phyloP scores from a whole-genome alignment of 2,888 invertebrate genomes.

The Perizoma affinitatum region DNA sequence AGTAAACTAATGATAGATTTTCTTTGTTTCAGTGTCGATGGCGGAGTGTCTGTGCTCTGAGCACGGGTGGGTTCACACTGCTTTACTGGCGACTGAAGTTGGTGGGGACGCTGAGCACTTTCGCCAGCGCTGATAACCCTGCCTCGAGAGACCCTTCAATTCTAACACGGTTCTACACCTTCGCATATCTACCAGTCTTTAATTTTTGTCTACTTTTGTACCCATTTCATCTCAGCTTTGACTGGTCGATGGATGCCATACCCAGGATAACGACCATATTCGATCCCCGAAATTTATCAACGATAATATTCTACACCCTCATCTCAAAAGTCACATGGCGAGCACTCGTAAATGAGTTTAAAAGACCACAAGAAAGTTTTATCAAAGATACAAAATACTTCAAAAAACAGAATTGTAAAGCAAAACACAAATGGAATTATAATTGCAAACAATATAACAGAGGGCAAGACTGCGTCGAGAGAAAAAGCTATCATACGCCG shows the following conservation, averaged over 20 bases:
- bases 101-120: conserved; percentile 90
- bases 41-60: conserved; percentile 88
- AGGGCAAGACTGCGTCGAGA: conserved; percentile 70
- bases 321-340: conserved; percentile 73
- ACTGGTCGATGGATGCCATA: conserved; percentile 99
- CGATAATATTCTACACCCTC: conserved; percentile 89
- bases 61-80: conserved; percentile 87
- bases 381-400: conserved; percentile 66
- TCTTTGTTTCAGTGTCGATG: conserved; percentile 87
- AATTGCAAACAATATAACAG: conserved; percentile 70
- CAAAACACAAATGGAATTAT: conserved; percentile 75
- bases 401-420: conserved; percentile 72
- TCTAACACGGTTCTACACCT: conserved; percentile 93
- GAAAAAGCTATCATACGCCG: conserved; percentile 67
- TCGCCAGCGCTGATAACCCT: conserved; percentile 98
- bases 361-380: conserved; percentile 62
- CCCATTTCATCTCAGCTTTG: conserved; percentile 96
- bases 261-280: conserved; percentile 91
- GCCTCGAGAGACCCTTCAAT: conserved; percentile 93
- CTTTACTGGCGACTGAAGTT: conserved; percentile 91
- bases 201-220: conserved; percentile 94
- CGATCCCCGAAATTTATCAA: conserved; percentile 91
- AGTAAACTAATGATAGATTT: conserved; percentile 34
- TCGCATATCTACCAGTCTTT: conserved; percentile 95
- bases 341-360: conserved; percentile 67